Evolutionary conservation across 2,888 invertebrate genomes (phyloP).

Genomic region (Unio pictorum): DNA sequence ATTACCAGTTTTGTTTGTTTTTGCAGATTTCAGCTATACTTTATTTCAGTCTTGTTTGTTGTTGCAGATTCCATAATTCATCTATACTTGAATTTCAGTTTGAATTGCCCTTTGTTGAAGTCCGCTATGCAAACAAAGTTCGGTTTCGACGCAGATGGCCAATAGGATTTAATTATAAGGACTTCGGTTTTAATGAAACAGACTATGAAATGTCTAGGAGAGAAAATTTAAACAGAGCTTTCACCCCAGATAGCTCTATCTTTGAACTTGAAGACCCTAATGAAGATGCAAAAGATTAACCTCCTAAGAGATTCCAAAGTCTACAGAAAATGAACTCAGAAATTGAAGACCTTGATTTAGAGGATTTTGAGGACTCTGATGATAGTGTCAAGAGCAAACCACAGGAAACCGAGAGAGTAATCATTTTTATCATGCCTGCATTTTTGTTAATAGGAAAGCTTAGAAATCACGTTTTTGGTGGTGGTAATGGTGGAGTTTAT

Average conservation of each 20-base stretch:
- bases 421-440: no score
- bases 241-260: constrained; percentile 32
- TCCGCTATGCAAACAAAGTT: constrained; percentile 58
- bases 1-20: neutral
- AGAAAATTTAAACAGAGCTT: constrained; percentile 20
- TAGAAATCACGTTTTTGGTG: constrained; percentile 8
- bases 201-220: constrained; percentile 57
- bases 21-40: neutral
- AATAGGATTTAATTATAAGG: constrained; percentile 62
- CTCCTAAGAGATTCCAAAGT: no score
- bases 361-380: constrained; percentile 20
- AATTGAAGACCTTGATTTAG: constrained; percentile 10
- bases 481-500: constrained; percentile 21
- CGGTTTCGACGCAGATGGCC: constrained; percentile 58
- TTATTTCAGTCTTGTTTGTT: neutral
- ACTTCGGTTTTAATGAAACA: constrained; percentile 60
- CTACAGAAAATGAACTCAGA: no score
- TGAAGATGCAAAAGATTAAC: constrained; percentile 24
- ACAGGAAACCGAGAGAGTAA: no score
- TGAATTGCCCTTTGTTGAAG: constrained; percentile 66
- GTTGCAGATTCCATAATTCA: no score
- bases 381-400: no score
- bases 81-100: constrained; percentile 50
- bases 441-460: no score
- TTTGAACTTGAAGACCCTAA: constrained; percentile 44